Base-by-base conservation (phyloP, 2,888 invertebrate species). In the Caenorhabditis japonica region DNA sequence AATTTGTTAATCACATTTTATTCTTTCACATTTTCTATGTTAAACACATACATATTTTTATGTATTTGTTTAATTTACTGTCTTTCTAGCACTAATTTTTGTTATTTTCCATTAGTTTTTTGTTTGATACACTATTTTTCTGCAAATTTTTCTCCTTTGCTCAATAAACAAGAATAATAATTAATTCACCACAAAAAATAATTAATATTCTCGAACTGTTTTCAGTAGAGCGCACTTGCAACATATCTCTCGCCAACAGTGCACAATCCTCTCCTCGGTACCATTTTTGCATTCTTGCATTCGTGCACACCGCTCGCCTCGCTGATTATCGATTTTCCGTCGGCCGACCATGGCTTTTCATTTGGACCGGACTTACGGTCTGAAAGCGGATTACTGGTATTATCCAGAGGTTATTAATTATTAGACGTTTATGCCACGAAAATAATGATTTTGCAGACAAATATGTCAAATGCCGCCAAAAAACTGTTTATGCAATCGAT, bases 341-440 rank as follows among this genome's bases (percentile, higher is more conserved):
- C 12, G 51, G 17, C n/a, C 17, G 2, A 23, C 15, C 13, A 72
- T 72, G 71, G 13, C 59, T 7, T 72, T 41, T 23, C 36, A 64
- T 21, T 41, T 72, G 34, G 53, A 46, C 30, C 36, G 72, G 41
- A 64, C 66, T 17, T 61, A 73, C 27, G 73, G 68, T 13, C 33
- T 73, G 17, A 33, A 38, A 39, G 27, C 73, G 12, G 38, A 55
- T 15, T 33, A 60, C n/a, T 73, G 73, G 73, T 73, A 73, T 47
- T 13, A 41, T 12, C 61, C 73, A 10, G 73, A 73, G 46, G 73
- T 73, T 33, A 39, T 13, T 51, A 19, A 15, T 47, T 27, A 51
- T 33, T 4, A 39, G 1, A 8, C 15, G 3, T 49, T 60, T 19
- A 19, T n/a, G 13, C 17, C 21, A 10, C 15, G 12, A 38, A 38